Evolutionary conservation across 1,140 invertebrate genomes (phyloP).

Genomic region (Cherax destructor): DNA sequence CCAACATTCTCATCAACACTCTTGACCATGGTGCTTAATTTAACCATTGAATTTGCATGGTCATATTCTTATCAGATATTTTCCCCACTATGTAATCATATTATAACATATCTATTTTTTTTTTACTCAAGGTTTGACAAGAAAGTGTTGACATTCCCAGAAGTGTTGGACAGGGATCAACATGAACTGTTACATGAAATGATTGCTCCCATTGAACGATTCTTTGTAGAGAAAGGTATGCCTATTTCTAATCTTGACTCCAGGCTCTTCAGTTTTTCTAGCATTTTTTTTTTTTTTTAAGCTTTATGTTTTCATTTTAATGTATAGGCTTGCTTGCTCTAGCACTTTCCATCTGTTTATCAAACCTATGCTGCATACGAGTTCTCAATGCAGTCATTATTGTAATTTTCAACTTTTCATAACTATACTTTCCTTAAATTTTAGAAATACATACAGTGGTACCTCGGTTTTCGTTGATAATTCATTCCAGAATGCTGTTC

Average conservation of each 20-base stretch:
- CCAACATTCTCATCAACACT: too few relatives aligned
- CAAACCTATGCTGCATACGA: too few relatives aligned
- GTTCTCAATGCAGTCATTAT: too few relatives aligned
- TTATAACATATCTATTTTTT: not conserved
- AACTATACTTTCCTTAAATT: too few relatives aligned
- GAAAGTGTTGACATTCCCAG: slow-evolving; percentile 88
- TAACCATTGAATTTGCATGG: too few relatives aligned
- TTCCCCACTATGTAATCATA: not conserved
- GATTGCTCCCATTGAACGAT: slow-evolving; percentile 90
- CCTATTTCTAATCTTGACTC: not conserved
- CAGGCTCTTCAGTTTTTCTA: not conserved
- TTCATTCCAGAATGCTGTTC: too few relatives aligned
- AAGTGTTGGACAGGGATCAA: slow-evolving; percentile 88
- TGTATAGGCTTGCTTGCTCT: not conserved
- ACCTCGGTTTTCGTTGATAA: too few relatives aligned
- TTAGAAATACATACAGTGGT: too few relatives aligned
- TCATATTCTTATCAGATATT: too few relatives aligned
- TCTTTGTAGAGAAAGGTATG: slow-evolving; percentile 84
- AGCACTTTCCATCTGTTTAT: not conserved
- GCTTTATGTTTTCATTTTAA: not conserved
- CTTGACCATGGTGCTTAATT: too few relatives aligned
- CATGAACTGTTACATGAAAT: slow-evolving; percentile 88
- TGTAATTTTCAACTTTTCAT: too few relatives aligned
- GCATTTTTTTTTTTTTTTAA: not conserved
- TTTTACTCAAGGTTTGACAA: slow-evolving; percentile 64